Evolutionary conservation across 2,113 vertebrate genomes (phyloP), one percentile per base, ranked within the genome.

Genomic region (Aphyosemion australe): DNA sequence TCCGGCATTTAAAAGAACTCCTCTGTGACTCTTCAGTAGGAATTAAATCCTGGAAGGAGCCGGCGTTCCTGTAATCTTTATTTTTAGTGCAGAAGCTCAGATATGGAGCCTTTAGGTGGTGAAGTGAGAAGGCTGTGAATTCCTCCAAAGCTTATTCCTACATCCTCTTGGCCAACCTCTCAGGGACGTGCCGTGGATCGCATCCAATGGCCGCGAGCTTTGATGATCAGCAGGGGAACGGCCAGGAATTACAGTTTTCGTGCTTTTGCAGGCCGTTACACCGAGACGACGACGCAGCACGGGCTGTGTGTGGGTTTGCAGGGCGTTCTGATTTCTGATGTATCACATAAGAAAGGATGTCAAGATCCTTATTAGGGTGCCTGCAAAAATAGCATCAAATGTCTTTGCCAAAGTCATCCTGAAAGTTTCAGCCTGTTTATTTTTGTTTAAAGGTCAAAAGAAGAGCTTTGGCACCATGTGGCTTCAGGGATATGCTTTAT

Each of bases 91-190:
- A 64, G 67, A 39, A 37, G 10, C 60, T 67, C 61, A 78, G 65
- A 82, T 72, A 62, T 59, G 61, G 81, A 74, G 73, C 58, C 56
- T 42, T 78, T 37, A 15, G 13, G 53, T 56, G 71, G 73, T 52
- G 50, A n/a, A 69, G 61, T 21, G 61, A 69, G 74, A 76, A 79
- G 72, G 64, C 78, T 80, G 82, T 84, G 83, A 85, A 87, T 83
- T 84, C 73, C 57, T 79, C 48, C 66, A 51, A 43, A 59, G 71
- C 69, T 85, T 87, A 83, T 82, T 83, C 82, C 60, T 65, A 85
- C 78, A 84, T 83, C 83, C 79, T 75, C 82, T 80, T 75, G 72
- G 72, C 46, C 66, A 84, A 15, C 69, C 82, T 86, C 70, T 78
- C 72, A 47, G 74, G 67, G 79, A 84, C 45, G 15, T 62, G 74